These are phyloP conservation scores for Phyllotreta striolata DNA, from an alignment of 2,888 invertebrate species.

Conservation along the genomic window DNA sequence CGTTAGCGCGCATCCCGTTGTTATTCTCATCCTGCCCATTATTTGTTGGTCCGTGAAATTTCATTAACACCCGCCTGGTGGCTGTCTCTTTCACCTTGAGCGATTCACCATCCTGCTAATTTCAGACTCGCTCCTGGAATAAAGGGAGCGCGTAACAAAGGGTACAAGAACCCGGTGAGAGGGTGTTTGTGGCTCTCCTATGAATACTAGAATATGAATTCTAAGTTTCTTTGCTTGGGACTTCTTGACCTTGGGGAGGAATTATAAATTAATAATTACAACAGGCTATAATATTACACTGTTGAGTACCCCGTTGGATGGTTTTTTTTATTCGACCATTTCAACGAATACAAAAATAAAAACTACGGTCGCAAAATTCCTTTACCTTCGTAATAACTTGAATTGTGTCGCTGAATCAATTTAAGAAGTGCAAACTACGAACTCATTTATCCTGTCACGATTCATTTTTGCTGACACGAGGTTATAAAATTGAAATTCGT, in stretches of 20 bases:
- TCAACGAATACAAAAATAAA: no score
- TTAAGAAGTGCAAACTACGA: no score
- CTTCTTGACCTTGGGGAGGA: conserved; percentile 20
- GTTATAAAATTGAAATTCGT: no score
- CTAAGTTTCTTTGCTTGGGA: conserved; percentile 6
- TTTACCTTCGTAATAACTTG: no score
- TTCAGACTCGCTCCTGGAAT: conserved; percentile 18
- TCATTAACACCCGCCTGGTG: conserved; percentile 28
- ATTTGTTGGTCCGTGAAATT: conserved; percentile 32
- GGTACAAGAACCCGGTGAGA: neutral
- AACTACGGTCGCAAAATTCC: no score
- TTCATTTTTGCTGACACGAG: no score
- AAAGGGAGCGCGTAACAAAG: conserved; percentile 15
- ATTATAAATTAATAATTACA: neutral
- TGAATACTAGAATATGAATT: conserved; percentile 18
- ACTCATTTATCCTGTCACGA: no score
- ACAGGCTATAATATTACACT: no score
- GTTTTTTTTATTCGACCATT: no score
- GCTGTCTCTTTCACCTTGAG: conserved; percentile 16
- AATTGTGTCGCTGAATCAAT: no score
- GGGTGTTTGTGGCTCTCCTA: conserved; percentile 19
- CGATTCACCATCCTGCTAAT: conserved; percentile 22
- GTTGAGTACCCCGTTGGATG: no score
- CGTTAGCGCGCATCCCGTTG: neutral
- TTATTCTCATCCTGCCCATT: conserved; percentile 10